These are phyloP conservation scores for Pycnomerus fuliginosus DNA, from an alignment of 2,888 invertebrate genomes.

Conservation along the genomic window DNA sequence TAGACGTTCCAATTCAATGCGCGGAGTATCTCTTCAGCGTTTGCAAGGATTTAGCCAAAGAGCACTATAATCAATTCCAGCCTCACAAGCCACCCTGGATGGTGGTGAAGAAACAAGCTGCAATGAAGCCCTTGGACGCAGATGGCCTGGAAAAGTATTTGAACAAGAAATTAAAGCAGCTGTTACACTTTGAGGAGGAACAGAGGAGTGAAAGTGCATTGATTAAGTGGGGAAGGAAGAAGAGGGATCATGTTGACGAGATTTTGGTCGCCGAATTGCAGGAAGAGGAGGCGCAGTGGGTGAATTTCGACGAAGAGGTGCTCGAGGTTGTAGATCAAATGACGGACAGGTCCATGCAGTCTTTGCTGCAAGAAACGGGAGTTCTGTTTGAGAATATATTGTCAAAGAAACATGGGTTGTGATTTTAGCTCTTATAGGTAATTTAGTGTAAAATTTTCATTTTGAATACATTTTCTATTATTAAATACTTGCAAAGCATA, in stretches of 20 bases:
- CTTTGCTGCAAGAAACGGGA: constrained; percentile 56
- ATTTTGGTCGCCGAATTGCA: constrained; percentile 69
- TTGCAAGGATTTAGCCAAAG: constrained; percentile 60
- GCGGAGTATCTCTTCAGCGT: constrained; percentile 63
- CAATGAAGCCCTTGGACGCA: constrained; percentile 54
- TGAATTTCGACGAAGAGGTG: constrained; percentile 71
- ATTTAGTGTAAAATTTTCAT: no score
- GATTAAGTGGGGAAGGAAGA: constrained; percentile 64
- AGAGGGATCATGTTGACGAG: constrained; percentile 70
- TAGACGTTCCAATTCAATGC: constrained; percentile 53
- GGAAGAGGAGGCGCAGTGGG: constrained; percentile 73
- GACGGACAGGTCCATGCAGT: constrained; percentile 60
- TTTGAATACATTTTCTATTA: no score
- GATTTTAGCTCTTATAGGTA: no score
- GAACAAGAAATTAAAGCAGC: constrained; percentile 55
- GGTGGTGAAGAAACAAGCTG: constrained; percentile 47
- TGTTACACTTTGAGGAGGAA: constrained; percentile 57
- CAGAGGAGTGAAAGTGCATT: constrained; percentile 59
- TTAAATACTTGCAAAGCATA: no score
- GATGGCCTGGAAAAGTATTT: constrained; percentile 55
- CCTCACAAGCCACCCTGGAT: constrained; percentile 58
- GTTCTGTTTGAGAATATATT: constrained; percentile 38
- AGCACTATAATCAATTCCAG: constrained; percentile 54
- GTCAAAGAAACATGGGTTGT: no score
- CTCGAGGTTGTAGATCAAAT: constrained; percentile 64